Base-by-base conservation (phyloP, 1,140 invertebrate genomes). In the Cotesia vestalis region DNA sequence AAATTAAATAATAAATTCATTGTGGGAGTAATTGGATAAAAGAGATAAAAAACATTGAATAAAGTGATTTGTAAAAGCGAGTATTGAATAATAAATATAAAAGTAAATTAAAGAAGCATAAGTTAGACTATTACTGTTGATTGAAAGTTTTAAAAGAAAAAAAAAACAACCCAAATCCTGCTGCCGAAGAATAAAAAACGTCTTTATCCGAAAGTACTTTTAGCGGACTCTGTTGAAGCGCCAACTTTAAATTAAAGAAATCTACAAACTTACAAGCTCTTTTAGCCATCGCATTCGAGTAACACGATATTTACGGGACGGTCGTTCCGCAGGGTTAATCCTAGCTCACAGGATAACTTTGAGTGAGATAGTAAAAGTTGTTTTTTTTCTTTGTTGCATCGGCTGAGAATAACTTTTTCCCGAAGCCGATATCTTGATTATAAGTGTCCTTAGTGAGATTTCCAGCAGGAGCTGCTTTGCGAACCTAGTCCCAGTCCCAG, bases 361-460 rank as follows among this genome's bases (percentile, higher is more conserved):
- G 27, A n/a, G 12, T 9, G 20, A 38, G 11, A 8, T 1, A 40
- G 9, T 6, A 4, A 66, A 66, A 66, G 8, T 46, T 66, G 3
- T 2, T 20, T 66, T 66, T 66, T 66, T 66, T 66, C 63, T 66
- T 52, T 66, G 63, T 66, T 66, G 6, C 17, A 66, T 52, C 62
- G 63, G 38, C 14, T 8, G 14, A 38, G 11, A 66, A n/a, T 14
- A 67, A 34, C 1, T 55, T 67, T 12, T 34, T 36, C 27, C 66
- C 17, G 20, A 55, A 20, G 34, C 27, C 51, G 34, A 67, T 67
- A 67, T 67, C 66, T 67, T 40, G 20, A 12, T 52, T 52, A 27
- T 27, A 27, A 27, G n/a, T 5, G 5, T 52, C 62, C 9, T 12
- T 4, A n/a, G 11, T n/a, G 2, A 11, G 3, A 62, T 9, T 35